Evolutionary conservation across 2,888 invertebrate genomes (phyloP), one percentile per base, ranked within the genome.

Genomic region (Megastigmus dorsalis): DNA sequence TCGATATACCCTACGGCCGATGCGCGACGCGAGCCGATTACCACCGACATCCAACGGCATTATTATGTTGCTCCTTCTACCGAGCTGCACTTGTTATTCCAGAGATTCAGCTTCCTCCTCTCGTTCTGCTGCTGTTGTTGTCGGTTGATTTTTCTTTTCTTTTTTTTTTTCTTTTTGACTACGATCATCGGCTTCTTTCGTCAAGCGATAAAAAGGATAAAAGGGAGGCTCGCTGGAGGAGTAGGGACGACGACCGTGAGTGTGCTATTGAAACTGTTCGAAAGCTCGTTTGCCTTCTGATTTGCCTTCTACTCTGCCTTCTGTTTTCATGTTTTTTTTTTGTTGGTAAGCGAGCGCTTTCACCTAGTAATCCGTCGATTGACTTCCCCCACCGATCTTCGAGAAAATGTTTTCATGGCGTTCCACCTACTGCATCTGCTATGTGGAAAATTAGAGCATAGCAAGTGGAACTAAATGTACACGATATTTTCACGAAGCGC

Each of bases 1-100:
- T 70, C 69, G 69, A 70, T 70, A 70, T 33, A 2, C 20, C 10
- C 48, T 15, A 30, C 13, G 10, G 20, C 45, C 18, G 6, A n/a
- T n/a, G n/a, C n/a, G n/a, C n/a, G n/a, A n/a, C 43, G 33, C 33
- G 62, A 48, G 38, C 70, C 62, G 70, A 62, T 69, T 69, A 26
- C 62, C 62, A 62, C 54, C 43, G 43, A 23, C 10, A 43, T 10
- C 9, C 20, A 43, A 20, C 28, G 9, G 28, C 41, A 48, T 57
- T 67, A 57, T 67, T 45, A n/a, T n/a, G n/a, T n/a, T n/a, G n/a
- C n/a, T 57, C 26, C 57, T 57, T 45, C 48, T 33, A 6, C 28
- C 10, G 13, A 18, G 10, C 30, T n/a, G 4, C 23, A 54, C 50
- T 69, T 69, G 60, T 62, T 69, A 62, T 62, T 69, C 54, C 60